Base-by-base conservation (phyloP, 2,113 vertebrate species). In the Ophthalmolycus amberensis region DNA sequence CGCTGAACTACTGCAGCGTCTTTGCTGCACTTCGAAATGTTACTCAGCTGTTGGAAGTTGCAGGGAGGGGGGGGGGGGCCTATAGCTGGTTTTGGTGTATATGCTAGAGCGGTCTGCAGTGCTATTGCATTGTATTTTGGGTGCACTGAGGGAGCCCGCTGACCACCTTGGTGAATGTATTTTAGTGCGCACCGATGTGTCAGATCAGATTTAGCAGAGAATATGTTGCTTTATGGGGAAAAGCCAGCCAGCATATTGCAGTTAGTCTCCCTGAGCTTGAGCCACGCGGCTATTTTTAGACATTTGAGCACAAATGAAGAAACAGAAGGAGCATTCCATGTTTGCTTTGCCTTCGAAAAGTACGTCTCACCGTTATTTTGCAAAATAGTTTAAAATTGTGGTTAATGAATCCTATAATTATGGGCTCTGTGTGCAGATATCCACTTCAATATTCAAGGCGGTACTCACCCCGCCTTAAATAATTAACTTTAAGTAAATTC, bases 401-500 rank as follows among this genome's bases (percentile, higher is more conserved):
- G 10, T 10, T 25, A 4, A 56, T 11, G 7, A 25, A 25, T 56
- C n/a, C n/a, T 27, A 2, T 56, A 52, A 22, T 46, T 5, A 46
- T 46, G 14, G 44, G 44, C 5, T 46, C 44, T 14, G 15, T 46
- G 44, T 46, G 44, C 44, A 5, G 12, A 46, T 3, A 46, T 16
- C 15, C 44, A 46, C 44, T 46, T 46, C 12, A 63, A 34, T 72
- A 82, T 79, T 76, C 34, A 58, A 73, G 44, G 20, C 7, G 0
- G 59, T 66, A 67, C 44, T 37, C 27, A 54, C 27, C 10, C 46
- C 34, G 63, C 42, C 37, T 72, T 81, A 50, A 83, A 79, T 81
- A 75, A 85, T 79, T 73, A 16, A 84, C 34, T 66, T 63, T 71
- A 66, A 88, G 83, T 76, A 50, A 79, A 84, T 62, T 74, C 16